Base-by-base conservation (phyloP, 2,113 vertebrate species). In the Phainopepla nitens region DNA sequence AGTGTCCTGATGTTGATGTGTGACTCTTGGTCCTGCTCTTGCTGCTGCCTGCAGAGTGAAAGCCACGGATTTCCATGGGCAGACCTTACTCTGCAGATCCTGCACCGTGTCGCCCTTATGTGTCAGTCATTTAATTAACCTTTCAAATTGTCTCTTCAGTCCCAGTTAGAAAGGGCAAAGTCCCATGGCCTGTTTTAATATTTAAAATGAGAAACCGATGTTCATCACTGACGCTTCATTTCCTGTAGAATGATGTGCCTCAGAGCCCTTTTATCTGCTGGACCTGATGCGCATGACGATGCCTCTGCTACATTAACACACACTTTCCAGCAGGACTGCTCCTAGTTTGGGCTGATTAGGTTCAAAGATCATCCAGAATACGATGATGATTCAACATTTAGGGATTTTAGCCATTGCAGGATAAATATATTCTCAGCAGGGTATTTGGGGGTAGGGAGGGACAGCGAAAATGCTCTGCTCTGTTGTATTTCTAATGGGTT, bases 81-180 rank as follows among this genome's bases (percentile, higher is more conserved):
- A 49, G 88, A 41, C 85, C 71, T 92, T 79, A 17, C 41, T 77
- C 66, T 76, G 33, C 85, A 68, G 35, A 51, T 62, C 8, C 13
- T 42, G 62, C 2, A 0, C 70, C 5, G 0, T 4, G 35, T 13
- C 10, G 51, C 68, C 44, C 44, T 66, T 36, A 20, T 1, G 1
- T 83, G 79, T 93, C 88, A 78, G 54, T 90, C 79, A 64, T 83
- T 96, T 95, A 83, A 93, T 94, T 94, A 96, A 92, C 90, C 94
- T 95, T 94, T 94, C 81, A 79, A 84, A 84, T 92, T 47, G 65
- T 82, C 80, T 80, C 89, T 47, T 69, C 77, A 19, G 50, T 54
- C 89, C 61, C 35, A 29, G 82, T 84, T 84, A 76, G 89, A 87
- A 89, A 94, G 96, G 89, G 83, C 77, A 79, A 42, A 56, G 88